Evolutionary conservation across 1,140 invertebrate genomes (phyloP), one percentile per base, ranked within the genome.

Genomic region (Spodoptera frugiperda): DNA sequence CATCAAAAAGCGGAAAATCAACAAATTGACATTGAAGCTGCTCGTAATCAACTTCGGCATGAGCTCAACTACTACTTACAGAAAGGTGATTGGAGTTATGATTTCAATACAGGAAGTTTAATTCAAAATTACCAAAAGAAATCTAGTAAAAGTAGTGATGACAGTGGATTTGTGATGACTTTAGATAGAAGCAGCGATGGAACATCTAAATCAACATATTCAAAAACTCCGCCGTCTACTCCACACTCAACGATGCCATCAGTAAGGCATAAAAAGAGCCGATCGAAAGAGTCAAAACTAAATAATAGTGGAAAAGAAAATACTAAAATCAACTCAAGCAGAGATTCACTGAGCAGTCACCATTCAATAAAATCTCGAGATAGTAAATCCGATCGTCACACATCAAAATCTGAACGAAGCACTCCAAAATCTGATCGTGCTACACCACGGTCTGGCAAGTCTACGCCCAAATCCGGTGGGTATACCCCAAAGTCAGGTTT

Each of bases 121-220:
- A 94, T 94, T 71, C 91, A 94, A 87, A 94, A 94, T 48, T 94
- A 93, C 78, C 92, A 94, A 67, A 94, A 94, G 78, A 94, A 94
- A 88, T 94, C 92, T 44, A 94, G 92, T 76, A 94, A 94, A 83
- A 94, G 92, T 63, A 94, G 92, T 82, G 92, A 94, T 73, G 93
- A 94, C 68, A 94, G 91, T 85, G 93, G 93, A 67, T 93, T 94
- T 83, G 91, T 94, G 48, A 93, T 94, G 91, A 94, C 90, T 44
- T 87, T 94, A 86, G 93, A 94, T 82, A 89, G 91, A 85, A 93
- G 93, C 68, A 94, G 92, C 80, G 92, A 94, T 78, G 91, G 92
- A 46, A 94, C 92, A 48, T 93, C 92, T 9, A 94, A 94, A 85
- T 94, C 93, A 39, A 93, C 89, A 0, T 93, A 94, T 76, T 93